Conservation (phyloP, 2,888 invertebrate species). For the Troglohyphantes excavatus region DNA sequence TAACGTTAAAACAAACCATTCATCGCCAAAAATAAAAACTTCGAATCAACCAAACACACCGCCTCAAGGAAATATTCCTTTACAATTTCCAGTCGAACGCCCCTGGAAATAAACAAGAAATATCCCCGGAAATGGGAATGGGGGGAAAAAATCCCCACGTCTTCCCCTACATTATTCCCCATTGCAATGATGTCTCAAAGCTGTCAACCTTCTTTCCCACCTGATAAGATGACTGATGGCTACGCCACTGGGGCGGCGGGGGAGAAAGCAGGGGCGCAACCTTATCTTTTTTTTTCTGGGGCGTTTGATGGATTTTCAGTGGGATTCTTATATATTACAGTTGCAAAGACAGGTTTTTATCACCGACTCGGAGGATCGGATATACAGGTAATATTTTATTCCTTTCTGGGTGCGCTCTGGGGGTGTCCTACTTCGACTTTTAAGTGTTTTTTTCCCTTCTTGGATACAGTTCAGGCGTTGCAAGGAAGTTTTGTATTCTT, state of each 20-base stretch:
- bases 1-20: too few relatives aligned
- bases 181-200: constrained; percentile 56
- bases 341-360: constrained; percentile 59
- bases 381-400: constrained; percentile 59
- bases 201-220: constrained; percentile 60
- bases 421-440: background rate
- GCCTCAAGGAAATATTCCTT: too few relatives aligned
- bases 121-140: constrained; percentile 43
- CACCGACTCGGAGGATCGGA: constrained; percentile 27
- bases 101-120: constrained; percentile 58
- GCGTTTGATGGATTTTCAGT: constrained; percentile 53
- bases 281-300: constrained; percentile 41
- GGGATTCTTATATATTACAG: constrained; percentile 62
- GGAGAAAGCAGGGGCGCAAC: background rate
- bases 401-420: background rate
- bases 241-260: constrained; percentile 22
- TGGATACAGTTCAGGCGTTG: background rate
- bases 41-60: too few relatives aligned
- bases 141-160: constrained; percentile 14
- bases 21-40: too few relatives aligned
- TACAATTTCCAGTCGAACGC: constrained; percentile 29
- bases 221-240: constrained; percentile 68
- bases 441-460: background rate
- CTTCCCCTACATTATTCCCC: constrained; percentile 48
- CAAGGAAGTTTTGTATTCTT: too few relatives aligned